Evolutionary conservation across 1,140 invertebrate genomes (phyloP), one percentile per base, ranked within the genome.

Genomic region (Micrasema minimum): DNA sequence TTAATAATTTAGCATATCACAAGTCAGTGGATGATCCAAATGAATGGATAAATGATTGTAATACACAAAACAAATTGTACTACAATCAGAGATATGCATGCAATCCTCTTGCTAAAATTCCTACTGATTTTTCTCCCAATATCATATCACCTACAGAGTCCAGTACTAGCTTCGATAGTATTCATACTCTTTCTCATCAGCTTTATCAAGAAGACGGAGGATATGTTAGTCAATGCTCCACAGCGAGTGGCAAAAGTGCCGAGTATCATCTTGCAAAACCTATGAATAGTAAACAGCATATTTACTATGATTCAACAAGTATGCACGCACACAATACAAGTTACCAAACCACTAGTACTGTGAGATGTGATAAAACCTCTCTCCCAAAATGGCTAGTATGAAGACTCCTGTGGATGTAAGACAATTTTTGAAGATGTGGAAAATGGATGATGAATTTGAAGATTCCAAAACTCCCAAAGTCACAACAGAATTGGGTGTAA

Each of bases 351-450:
- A 31, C 59, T 9, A 64, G 45, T 26, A 45, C 4, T 20, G 14
- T 18, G 6, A 45, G 43, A 11, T 45, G 59, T 31, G 59, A 64
- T 14, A 46, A 22, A 46, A 23, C 59, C 7, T 46, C 23, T 2
- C 6, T n/a, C 26, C 26, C 6, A 69, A 69, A 50, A 23, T 55
- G 1, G 18, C 20, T 20, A 61, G 18, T 43, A 46, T 22, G 12
- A 66, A 66, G 20, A 23, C n/a, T 1, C 50, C 74, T n/a, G 77
- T 83, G 72, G 74, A 83, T 80, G 78, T 85, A 0, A 80, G 82
- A 72, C 81, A 83, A 72, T 85, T 81, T 78, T 76, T 84, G 37
- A 79, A 83, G 83, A 83, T 81, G 79, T 85, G 83, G 83, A 82
- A n/a, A n/a, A n/a, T n/a, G n/a, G n/a, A 83, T 80, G 83, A 85